These are phyloP conservation scores for Chrysocyon brachyurus DNA, from an alignment of 2,797 vertebrate species.

Conservation along the genomic window DNA sequence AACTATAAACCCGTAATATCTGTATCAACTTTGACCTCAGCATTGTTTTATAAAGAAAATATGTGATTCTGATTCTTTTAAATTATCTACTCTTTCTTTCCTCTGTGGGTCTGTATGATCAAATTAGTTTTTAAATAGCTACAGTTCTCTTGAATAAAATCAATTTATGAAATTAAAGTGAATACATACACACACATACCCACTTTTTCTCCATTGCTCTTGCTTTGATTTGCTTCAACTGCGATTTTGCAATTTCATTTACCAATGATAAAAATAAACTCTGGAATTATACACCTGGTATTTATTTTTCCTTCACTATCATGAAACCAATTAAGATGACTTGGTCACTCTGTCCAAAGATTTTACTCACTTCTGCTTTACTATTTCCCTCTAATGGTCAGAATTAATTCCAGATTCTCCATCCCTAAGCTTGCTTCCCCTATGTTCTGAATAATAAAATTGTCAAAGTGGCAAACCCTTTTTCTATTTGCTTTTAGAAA, in stretches of 20 bases:
- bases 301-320: constrained; percentile 36
- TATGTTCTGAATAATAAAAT: background rate
- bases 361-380: background rate
- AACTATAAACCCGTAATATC: constrained; percentile 30
- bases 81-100: background rate
- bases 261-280: background rate
- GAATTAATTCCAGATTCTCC: constrained; percentile 1
- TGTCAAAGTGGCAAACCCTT: background rate
- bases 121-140: constrained; percentile 47
- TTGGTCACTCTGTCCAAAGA: constrained; percentile 4
- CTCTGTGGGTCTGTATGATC: background rate
- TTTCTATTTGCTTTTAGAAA: constrained; percentile 35
- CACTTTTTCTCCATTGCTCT: background rate
- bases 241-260: background rate
- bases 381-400: background rate
- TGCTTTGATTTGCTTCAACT: constrained; percentile 10
- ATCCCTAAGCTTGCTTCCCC: background rate
- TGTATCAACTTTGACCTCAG: background rate
- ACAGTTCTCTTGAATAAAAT: background rate
- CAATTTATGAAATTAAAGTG: background rate
- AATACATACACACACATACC: background rate
- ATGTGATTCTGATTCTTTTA: background rate
- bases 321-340: constrained; percentile 34
- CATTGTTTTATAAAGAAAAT: constrained; percentile 42
- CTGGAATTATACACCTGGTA: background rate